Evolutionary conservation across 1,140 invertebrate genomes (phyloP).

Genomic region (Caerostris extrusa): DNA sequence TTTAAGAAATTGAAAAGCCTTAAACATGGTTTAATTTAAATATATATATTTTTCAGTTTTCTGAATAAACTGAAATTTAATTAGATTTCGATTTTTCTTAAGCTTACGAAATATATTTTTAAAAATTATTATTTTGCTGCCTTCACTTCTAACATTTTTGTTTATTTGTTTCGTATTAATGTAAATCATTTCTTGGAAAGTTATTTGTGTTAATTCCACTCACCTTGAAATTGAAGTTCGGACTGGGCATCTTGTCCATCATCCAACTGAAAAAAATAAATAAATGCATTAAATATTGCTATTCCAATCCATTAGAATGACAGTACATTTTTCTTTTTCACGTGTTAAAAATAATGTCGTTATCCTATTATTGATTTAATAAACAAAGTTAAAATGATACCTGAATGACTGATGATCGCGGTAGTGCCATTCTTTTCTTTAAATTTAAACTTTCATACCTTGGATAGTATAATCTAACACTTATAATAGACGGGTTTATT

Average conservation of each 20-base stretch:
- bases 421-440: slow-evolving; percentile 24
- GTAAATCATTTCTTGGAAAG: too few species aligned
- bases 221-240: slow-evolving; percentile 68
- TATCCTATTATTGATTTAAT: neutral
- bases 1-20: too few species aligned
- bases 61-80: too few species aligned
- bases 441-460: neutral
- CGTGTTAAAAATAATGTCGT: neutral
- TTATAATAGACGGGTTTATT: neutral
- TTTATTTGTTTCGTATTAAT: too few species aligned
- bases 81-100: too few species aligned
- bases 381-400: slow-evolving; percentile 1
- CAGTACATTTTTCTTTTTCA: neutral
- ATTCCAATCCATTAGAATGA: neutral
- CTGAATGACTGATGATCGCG: slow-evolving; percentile 53
- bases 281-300: neutral
- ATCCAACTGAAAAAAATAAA: slow-evolving; percentile 55
- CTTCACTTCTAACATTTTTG: too few species aligned
- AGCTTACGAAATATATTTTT: too few species aligned
- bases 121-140: too few species aligned
- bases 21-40: too few species aligned
- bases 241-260: slow-evolving; percentile 65
- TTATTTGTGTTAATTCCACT: neutral
- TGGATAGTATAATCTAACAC: neutral
- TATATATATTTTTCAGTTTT: too few species aligned